Conservation (phyloP, 2,797 vertebrate genomes). For the Melanitta fusca region DNA sequence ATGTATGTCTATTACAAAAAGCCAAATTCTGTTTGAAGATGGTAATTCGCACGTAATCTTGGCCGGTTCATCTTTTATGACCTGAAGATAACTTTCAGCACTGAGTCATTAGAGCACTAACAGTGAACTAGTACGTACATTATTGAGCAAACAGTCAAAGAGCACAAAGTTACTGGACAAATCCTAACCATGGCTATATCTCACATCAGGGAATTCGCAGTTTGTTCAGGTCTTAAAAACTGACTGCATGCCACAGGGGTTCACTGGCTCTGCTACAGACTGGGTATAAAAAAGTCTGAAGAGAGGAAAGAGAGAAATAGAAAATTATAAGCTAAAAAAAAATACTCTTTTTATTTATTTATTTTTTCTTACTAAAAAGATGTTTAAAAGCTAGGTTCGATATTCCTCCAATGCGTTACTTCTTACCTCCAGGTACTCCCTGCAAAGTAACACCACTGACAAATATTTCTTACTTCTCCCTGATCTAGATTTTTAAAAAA, state of each 20-base stretch:
- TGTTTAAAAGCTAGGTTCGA: conserved; percentile 20
- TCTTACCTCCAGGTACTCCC: background rate
- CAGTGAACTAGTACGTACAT: background rate
- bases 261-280: background rate
- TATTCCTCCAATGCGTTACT: background rate
- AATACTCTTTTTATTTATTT: conserved; percentile 47
- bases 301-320: background rate
- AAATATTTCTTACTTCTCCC: conserved; percentile 10
- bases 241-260: background rate
- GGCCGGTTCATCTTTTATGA: background rate
- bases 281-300: background rate
- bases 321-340: background rate
- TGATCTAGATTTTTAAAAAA: conserved; percentile 14
- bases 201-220: background rate
- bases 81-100: background rate
- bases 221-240: background rate
- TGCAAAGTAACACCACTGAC: conserved; percentile 27
- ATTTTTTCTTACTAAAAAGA: conserved; percentile 48
- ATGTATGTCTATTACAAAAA: background rate
- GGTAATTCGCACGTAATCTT: background rate
- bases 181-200: background rate
- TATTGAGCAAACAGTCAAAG: background rate
- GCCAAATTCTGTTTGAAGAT: background rate
- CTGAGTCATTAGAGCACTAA: background rate
- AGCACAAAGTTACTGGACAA: background rate